These are phyloP conservation scores for Brevimyrus niger DNA, from an alignment of 2,113 vertebrate genomes.

Conservation along the genomic window DNA sequence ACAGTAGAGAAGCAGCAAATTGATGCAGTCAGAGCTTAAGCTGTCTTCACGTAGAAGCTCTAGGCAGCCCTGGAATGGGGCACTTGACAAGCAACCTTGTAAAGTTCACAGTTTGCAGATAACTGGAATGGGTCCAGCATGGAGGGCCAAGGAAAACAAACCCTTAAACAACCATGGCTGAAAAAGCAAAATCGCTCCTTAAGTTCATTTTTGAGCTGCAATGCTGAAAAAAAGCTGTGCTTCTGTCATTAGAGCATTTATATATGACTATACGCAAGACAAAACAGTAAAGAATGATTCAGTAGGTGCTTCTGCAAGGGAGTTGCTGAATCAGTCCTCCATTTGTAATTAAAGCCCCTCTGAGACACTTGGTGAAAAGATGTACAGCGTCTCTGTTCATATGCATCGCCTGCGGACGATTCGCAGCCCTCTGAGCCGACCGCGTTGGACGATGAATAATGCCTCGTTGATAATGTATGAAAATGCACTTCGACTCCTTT, in stretches of 20 bases:
- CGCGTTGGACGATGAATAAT: not conserved
- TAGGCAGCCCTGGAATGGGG: slow-evolving; percentile 1
- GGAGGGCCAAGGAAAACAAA: slow-evolving; percentile 5
- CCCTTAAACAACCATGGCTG: not conserved
- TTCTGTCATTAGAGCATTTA: not conserved
- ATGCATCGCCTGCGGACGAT: not conserved
- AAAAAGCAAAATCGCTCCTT: not conserved
- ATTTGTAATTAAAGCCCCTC: not conserved
- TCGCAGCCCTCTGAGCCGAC: not conserved
- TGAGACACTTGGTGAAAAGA: not conserved
- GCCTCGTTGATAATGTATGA: slow-evolving; percentile 15
- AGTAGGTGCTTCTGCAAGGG: not conserved
- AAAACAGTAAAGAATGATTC: not conserved
- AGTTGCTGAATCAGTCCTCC: not conserved
- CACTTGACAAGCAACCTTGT: slow-evolving; percentile 15
- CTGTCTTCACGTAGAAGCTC: not conserved
- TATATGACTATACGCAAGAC: not conserved
- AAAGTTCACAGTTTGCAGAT: slow-evolving; percentile 14
- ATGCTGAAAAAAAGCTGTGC: not conserved
- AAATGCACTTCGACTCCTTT: slow-evolving; percentile 11
- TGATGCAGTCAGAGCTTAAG: not conserved
- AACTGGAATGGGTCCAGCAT: not conserved
- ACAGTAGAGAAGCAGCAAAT: not conserved
- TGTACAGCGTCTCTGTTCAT: not conserved
- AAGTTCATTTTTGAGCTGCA: not conserved